Evolutionary conservation across 2,113 vertebrate species (phyloP).

Genomic region (Stercorarius parasiticus): DNA sequence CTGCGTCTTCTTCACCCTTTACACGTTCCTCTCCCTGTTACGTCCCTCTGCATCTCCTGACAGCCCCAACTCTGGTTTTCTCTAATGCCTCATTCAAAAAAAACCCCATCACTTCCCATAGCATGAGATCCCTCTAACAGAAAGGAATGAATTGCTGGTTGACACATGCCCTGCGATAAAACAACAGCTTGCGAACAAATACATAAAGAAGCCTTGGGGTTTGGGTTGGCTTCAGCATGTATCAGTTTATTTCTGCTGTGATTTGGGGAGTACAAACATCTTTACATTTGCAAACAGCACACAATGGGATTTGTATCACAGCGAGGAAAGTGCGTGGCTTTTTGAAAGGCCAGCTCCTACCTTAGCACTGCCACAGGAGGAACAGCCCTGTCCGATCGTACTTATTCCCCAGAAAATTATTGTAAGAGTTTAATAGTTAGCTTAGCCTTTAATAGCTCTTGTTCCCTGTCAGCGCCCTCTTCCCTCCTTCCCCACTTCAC

Average conservation of each 20-base stretch:
- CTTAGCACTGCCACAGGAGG: neutral
- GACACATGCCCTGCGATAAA: neutral
- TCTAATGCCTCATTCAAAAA: neutral
- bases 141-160: neutral
- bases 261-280: neutral
- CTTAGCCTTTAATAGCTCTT: neutral
- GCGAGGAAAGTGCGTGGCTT: neutral
- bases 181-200: neutral
- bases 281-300: neutral
- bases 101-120: neutral
- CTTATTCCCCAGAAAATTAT: neutral
- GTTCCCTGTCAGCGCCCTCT: neutral
- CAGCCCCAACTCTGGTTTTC: neutral
- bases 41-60: neutral
- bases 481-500: neutral
- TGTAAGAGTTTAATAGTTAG: neutral
- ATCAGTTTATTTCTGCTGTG: neutral
- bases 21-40: neutral
- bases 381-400: neutral
- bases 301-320: rapidly evolving
- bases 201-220: neutral
- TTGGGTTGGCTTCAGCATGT: neutral
- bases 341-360: neutral
- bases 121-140: neutral
- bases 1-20: neutral